Percentiles rank a stretch among this genome's conserved stretches.
These are phyloP conservation scores for Choreutis nemorana DNA, from an alignment of 2,888 invertebrate genomes.

Conservation along the genomic window DNA sequence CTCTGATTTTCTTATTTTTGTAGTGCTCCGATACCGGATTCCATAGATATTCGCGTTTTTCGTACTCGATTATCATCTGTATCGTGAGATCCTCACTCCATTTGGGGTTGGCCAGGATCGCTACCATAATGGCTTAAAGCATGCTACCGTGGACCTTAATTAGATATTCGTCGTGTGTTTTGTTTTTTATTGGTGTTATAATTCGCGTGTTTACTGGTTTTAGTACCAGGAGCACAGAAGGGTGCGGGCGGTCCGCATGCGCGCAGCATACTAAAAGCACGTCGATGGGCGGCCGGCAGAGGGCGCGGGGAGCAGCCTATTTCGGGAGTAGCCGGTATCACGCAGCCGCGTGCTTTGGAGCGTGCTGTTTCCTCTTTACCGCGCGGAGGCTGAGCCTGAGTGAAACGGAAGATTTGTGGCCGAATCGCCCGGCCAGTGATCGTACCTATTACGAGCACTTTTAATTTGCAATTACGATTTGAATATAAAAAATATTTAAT, in stretches of 20 bases:
- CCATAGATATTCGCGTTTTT: conserved; percentile 59
- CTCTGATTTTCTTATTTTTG: conserved; percentile 60
- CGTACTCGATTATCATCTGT: conserved; percentile 61
- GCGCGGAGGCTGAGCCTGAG: conserved; percentile 58
- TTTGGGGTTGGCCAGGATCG: conserved; percentile 58
- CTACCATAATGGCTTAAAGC: conserved; percentile 49
- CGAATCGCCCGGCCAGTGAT: conserved; percentile 26
- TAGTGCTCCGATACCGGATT: conserved; percentile 60
- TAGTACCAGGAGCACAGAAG: conserved; percentile 50
- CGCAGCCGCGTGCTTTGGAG: conserved; percentile 65
- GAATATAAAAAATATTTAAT: too few relatives aligned
- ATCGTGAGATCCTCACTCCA: conserved; percentile 62
- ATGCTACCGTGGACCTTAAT: conserved; percentile 23
- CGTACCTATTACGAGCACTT: conserved; percentile 16
- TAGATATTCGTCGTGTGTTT: conserved; percentile 10
- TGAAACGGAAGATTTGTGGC: conserved; percentile 66
- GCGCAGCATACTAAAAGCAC: conserved; percentile 68
- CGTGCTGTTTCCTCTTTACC: conserved; percentile 62
- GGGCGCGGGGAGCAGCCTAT: conserved; percentile 56
- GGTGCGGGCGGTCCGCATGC: conserved; percentile 66
- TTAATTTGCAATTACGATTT: background rate
- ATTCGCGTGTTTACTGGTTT: conserved; percentile 36
- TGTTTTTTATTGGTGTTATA: conserved; percentile 21
- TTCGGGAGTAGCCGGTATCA: conserved; percentile 63
- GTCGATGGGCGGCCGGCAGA: conserved; percentile 50